Evolutionary conservation across 2,113 vertebrate species (phyloP).

Genomic region (Piprites chloris): DNA sequence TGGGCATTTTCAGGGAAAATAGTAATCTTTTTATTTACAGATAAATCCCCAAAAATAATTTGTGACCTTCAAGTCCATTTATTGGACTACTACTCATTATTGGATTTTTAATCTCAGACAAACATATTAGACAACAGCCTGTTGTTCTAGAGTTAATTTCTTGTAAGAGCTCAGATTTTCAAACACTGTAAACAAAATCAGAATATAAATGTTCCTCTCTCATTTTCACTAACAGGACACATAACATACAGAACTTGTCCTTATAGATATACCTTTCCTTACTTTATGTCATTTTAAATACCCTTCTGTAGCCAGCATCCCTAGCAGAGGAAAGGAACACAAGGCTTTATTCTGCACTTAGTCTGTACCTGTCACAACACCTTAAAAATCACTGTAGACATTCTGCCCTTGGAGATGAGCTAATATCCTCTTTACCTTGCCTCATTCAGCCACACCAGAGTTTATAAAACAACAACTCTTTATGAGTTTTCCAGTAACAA

Average conservation of each 20-base stretch:
- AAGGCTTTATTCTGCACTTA: neutral
- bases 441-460: constrained; percentile 33
- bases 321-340: neutral
- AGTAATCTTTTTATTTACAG: neutral
- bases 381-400: neutral
- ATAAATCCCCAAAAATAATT: neutral
- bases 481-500: constrained; percentile 78
- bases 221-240: neutral
- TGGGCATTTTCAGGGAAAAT: neutral
- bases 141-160: neutral
- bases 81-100: neutral
- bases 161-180: neutral
- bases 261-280: neutral
- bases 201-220: neutral
- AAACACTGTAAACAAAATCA: neutral
- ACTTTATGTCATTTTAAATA: neutral
- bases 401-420: neutral
- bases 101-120: neutral
- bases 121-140: neutral
- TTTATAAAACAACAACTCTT: constrained; percentile 65
- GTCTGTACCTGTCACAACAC: neutral
- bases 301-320: neutral
- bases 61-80: neutral
- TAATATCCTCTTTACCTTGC: neutral
- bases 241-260: neutral